Conservation (phyloP, 2,113 vertebrate species). For the Oreamnos americanus region DNA sequence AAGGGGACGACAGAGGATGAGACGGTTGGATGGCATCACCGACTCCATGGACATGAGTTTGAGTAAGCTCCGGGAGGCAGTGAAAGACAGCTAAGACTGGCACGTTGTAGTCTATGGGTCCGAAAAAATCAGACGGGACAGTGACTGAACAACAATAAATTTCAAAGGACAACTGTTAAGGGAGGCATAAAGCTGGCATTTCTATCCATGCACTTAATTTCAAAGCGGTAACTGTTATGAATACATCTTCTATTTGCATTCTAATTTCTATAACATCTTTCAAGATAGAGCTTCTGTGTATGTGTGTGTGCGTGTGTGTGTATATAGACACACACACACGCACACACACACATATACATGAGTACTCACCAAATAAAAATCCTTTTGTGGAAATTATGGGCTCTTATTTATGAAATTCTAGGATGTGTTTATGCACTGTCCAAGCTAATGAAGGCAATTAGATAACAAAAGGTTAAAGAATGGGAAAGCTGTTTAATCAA, state of each 20-base stretch:
- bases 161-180: neutral
- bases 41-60: neutral
- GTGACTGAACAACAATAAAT: neutral
- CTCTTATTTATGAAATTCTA: neutral
- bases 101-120: neutral
- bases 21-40: neutral
- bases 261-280: neutral
- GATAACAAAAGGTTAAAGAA: conserved; percentile 40
- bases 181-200: neutral
- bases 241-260: neutral
- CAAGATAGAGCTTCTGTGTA: neutral
- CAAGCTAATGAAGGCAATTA: conserved; percentile 52
- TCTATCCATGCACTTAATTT: neutral
- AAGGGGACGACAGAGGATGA: neutral
- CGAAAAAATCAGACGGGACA: neutral
- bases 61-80: neutral
- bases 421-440: neutral
- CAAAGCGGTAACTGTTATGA: neutral
- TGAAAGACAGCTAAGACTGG: neutral
- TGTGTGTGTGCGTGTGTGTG: rapidly evolving
- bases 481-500: conserved; percentile 26
- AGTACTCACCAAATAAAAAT: neutral
- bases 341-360: neutral
- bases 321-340: neutral
- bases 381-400: neutral